Base-by-base conservation (phyloP, 2,888 invertebrate genomes). In the Odontocerum albicorne region DNA sequence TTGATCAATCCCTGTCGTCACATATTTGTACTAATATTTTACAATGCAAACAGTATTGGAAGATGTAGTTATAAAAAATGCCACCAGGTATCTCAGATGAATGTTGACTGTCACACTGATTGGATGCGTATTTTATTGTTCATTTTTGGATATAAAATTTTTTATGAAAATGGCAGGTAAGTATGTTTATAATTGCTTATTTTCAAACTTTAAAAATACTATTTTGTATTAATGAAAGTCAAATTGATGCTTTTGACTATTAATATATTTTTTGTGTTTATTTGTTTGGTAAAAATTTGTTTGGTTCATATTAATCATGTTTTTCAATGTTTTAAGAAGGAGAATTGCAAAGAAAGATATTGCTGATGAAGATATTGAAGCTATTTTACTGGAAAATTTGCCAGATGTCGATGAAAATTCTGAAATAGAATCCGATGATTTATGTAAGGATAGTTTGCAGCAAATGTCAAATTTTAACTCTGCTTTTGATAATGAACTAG, bases 291-390 rank as follows among this genome's bases (percentile, higher is more conserved):
- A 27, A 6, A 27, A 27, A 27, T 27, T 27, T 27, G 27, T 27
- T 27, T 27, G 6, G 6, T 27, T 27, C 8, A 7, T 27, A 8
- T 27, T 27, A 27, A 27, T 27, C 8, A 27, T 27, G 6, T 27
- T 27, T 7, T n/a, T 27, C 8, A 27, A 7, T 27, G 27, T 8
- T 27, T 27, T 27, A 27, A 8, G 27, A 27, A 27, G 27, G 8
- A 27, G 27, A 27, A 8, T 27, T 27, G 27, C 27, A 7, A 27
- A 7, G 27, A 35, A 10, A 35, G 35, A 13, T 12, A 10, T 35
- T 35, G 13, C 35, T 35, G 35, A 35, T 12, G 13, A 35, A 35
- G 35, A 35, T 35, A 35, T 35, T 35, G 35, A 35, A 12, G 35
- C 8, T 35, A 12, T 27, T 8, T 27, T 27, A 27, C 27, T 27